Evolutionary conservation across 1,140 invertebrate species (phyloP).

Genomic region (Diploscapter pachys): DNA sequence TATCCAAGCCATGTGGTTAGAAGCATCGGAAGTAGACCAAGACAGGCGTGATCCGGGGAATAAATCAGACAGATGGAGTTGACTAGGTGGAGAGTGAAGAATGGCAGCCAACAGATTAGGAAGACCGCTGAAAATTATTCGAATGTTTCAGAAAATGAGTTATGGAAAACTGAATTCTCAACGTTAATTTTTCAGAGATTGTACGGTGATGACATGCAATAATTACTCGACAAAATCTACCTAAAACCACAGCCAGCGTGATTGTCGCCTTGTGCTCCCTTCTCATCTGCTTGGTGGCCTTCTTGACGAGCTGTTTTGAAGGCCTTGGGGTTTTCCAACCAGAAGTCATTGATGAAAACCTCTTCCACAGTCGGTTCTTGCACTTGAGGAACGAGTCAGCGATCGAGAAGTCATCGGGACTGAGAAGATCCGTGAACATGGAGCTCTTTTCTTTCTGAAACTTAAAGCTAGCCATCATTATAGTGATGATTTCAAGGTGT

Average conservation of each 20-base stretch:
- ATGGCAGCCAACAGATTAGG: conserved; percentile 65
- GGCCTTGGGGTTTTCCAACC: conserved; percentile 41
- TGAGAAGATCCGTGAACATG: conserved; percentile 12
- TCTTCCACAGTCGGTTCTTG: conserved; percentile 30
- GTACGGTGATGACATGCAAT: too few species aligned
- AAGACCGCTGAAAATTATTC: conserved; percentile 63
- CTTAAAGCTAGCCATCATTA: not conserved
- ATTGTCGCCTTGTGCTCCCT: conserved; percentile 95
- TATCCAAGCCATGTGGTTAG: conserved; percentile 97
- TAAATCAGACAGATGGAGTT: conserved; percentile 89
- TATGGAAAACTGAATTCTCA: not conserved
- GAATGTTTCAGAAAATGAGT: conserved; percentile 18
- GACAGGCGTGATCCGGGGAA: conserved; percentile 68
- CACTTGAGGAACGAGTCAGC: conserved; percentile 24
- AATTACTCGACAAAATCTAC: conserved; percentile 66
- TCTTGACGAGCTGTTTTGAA: conserved; percentile 51
- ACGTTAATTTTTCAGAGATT: conserved; percentile 6
- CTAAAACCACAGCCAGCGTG: conserved; percentile 94
- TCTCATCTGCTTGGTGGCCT: conserved; percentile 54
- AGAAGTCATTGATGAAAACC: conserved; percentile 5
- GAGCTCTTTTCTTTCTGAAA: conserved; percentile 1
- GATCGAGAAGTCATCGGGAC: conserved; percentile 17
- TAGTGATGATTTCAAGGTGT: not conserved
- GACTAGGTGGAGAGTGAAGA: conserved; percentile 86
- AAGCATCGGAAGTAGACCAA: conserved; percentile 82